A percentile compares a stretch with the other conserved stretches of the same genome.
phyloP scores from a whole-genome alignment of 2,113 vertebrate species.

The Amphiprion percula region DNA sequence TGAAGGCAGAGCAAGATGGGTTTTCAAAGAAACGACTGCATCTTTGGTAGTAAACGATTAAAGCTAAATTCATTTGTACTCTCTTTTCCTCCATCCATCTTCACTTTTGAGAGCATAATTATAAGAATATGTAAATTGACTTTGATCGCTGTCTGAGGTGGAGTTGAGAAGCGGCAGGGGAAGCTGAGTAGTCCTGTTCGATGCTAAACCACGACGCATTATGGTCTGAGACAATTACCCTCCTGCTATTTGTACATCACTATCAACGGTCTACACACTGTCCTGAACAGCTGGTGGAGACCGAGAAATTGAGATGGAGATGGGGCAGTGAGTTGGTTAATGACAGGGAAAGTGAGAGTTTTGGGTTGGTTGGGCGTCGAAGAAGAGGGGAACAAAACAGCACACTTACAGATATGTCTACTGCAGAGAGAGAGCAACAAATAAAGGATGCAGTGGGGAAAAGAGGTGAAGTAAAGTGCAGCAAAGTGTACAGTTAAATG shows the following conservation, averaged over 20 bases:
- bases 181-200: constrained; percentile 38
- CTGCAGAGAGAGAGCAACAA: neutral
- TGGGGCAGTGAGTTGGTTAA: constrained; percentile 64
- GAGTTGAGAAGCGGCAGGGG: constrained; percentile 31
- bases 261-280: constrained; percentile 51
- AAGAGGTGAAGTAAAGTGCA: neutral
- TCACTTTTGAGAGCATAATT: neutral
- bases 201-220: constrained; percentile 61
- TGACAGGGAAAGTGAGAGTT: constrained; percentile 63
- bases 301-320: constrained; percentile 50
- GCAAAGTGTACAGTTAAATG: constrained; percentile 83
- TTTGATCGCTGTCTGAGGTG: constrained; percentile 10
- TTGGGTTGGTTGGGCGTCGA: constrained; percentile 25
- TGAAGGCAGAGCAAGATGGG: constrained; percentile 16
- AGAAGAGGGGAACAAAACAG: constrained; percentile 13
- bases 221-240: constrained; percentile 73
- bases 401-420: constrained; percentile 15
- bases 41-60: neutral
- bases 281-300: constrained; percentile 72
- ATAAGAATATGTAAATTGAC: neutral
- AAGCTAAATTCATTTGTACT: neutral
- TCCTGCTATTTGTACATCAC: constrained; percentile 67
- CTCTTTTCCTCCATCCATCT: neutral
- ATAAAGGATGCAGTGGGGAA: neutral
- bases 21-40: neutral